Base-by-base conservation (phyloP, 1,140 invertebrate species). In the Tenebrio molitor region DNA sequence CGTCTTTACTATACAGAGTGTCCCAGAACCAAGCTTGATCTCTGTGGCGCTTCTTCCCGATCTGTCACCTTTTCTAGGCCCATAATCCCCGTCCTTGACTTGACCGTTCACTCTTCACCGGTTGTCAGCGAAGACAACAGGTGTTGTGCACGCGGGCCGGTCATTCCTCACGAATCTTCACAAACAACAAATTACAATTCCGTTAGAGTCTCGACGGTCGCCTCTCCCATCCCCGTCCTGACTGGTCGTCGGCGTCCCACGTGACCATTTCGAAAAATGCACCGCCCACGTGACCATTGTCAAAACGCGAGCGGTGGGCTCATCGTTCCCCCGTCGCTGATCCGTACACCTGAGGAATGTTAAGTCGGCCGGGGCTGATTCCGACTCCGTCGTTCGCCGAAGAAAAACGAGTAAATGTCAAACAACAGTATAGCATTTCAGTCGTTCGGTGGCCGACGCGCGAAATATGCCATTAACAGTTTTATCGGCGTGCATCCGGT, bases 321-420 rank as follows among this genome's bases (percentile, higher is more conserved):
- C 36, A n/a, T 39, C 36, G 36, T 39, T n/a, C n/a, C 29, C 50
- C 50, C 50, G 21, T 58, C 50, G 15, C 50, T 58, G 12, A 39
- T 58, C 23, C 10, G 5, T 58, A 58, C 50, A 58, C 50, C 50
- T 58, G 50, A 58, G 23, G 50, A 58, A 58, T 58, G 50, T 58
- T 29, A 58, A 58, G 23, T 58, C 23, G 50, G 44, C 44, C 44
- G 50, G n/a, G 44, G 44, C 44, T 50, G 44, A 50, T 15, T 50
- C 36, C 36, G 36, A 58, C 4, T 21, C 50, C 50, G 50, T 29
- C 23, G 50, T 29, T 29, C 21, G 8, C 63, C 64, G 64, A 66
- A 66, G 64, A 66, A 19, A 66, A 66, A 66, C 64, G 64, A 66
- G 64, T 66, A 66, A 66, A 66, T 66, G 64, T 66, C 64, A 66